Evolutionary conservation across 2,888 invertebrate genomes (phyloP).

Genomic region (Phasia obesa): DNA sequence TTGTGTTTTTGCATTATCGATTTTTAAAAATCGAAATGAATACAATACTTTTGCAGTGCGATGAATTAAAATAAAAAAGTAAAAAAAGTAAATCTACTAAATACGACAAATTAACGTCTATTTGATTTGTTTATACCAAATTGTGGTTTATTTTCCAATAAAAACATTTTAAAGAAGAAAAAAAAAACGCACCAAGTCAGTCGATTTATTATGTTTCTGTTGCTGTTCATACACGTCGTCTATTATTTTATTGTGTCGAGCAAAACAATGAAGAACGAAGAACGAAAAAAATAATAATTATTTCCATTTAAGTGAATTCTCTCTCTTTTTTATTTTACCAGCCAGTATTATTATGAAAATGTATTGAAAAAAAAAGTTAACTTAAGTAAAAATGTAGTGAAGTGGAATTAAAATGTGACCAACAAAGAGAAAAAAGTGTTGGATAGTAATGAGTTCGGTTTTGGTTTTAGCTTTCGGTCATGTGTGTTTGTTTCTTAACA

Average conservation of each 20-base stretch:
- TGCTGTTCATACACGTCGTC: conserved; percentile 54
- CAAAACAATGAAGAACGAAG: conserved; percentile 50
- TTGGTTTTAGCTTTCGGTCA: conserved; percentile 51
- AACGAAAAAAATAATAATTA: conserved; percentile 71
- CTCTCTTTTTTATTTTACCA: conserved; percentile 59
- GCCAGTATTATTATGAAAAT: conserved; percentile 32
- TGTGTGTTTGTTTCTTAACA: conserved; percentile 23
- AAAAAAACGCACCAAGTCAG: conserved; percentile 35
- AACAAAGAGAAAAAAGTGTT: conserved; percentile 75
- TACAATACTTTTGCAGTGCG: conserved; percentile 34
- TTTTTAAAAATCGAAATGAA: conserved; percentile 30
- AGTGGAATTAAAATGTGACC: conserved; percentile 80
- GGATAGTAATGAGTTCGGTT: conserved; percentile 61
- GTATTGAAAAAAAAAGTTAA: conserved; percentile 69
- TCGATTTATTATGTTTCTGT: conserved; percentile 53
- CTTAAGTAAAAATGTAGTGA: conserved; percentile 74
- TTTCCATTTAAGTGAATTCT: conserved; percentile 78
- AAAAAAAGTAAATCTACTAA: conserved; percentile 25
- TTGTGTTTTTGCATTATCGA: conserved; percentile 54
- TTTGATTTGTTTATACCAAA: conserved; percentile 68
- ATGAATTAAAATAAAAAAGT: not conserved
- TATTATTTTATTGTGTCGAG: conserved; percentile 55
- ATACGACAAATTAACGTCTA: conserved; percentile 65
- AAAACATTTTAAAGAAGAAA: conserved; percentile 62
- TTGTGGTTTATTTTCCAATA: conserved; percentile 65